These are phyloP conservation scores for Amphibalanus amphitrite DNA, from an alignment of 1,140 invertebrate genomes.

Conservation along the genomic window DNA sequence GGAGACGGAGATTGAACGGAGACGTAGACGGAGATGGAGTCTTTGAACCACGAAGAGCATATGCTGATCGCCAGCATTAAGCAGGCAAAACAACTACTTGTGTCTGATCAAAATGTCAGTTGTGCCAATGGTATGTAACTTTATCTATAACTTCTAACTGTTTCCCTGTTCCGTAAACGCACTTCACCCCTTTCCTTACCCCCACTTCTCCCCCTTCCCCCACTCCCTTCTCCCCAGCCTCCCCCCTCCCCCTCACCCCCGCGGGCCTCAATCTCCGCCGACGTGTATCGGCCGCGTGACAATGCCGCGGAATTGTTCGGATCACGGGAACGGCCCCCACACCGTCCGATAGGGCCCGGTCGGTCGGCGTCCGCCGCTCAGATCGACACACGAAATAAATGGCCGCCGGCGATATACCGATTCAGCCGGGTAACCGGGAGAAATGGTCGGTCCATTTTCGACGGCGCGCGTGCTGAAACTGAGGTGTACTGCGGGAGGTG, in stretches of 20 bases:
- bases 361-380: neutral
- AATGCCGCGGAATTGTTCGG: neutral
- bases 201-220: no score
- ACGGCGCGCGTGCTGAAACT: neutral
- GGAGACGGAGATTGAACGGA: no score
- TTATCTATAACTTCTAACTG: neutral
- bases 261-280: neutral
- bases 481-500: neutral
- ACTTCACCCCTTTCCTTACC: neutral
- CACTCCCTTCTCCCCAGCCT: neutral
- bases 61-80: no score
- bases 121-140: neutral
- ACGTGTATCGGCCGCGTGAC: neutral
- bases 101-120: no score
- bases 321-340: neutral
- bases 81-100: no score
- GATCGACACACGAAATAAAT: neutral
- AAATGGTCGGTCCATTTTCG: neutral
- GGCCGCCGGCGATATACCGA: neutral
- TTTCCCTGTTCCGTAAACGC: neutral
- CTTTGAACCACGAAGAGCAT: no score
- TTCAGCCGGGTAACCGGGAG: neutral
- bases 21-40: no score
- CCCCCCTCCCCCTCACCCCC: neutral
- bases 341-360: neutral